Percentiles rank a stretch among this genome's conserved stretches.
Conservation (phyloP, 2,797 vertebrate species). For the Lycodopsis pacificus region DNA sequence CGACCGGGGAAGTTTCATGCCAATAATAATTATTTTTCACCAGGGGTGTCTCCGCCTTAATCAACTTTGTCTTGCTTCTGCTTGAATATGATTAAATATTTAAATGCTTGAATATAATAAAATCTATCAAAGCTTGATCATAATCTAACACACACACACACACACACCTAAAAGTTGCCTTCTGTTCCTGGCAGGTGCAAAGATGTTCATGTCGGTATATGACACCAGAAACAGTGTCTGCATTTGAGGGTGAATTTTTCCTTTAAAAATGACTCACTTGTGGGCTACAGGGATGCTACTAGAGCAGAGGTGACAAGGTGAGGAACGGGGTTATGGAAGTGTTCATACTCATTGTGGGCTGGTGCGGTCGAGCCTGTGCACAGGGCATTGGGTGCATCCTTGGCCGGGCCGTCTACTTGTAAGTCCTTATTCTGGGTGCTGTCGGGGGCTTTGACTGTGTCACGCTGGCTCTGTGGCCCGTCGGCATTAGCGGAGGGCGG, state of each 20-base stretch:
- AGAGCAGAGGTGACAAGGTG: conserved; percentile 66
- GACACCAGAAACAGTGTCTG: not conserved
- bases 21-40: too few relatives aligned
- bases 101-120: not conserved
- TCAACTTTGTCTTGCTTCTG: too few relatives aligned
- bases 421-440: conserved; percentile 86
- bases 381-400: conserved; percentile 90
- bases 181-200: not conserved
- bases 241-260: conserved; percentile 30
- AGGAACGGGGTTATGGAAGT: conserved; percentile 81
- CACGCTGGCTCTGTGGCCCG: conserved; percentile 78
- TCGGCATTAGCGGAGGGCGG: conserved; percentile 53
- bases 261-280: conserved; percentile 1
- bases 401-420: conserved; percentile 92
- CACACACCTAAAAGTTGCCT: not conserved
- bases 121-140: not conserved
- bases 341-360: conserved; percentile 95
- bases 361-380: conserved; percentile 87
- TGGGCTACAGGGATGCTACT: conserved; percentile 54
- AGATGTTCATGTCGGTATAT: not conserved
- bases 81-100: not conserved
- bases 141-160: too few relatives aligned
- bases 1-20: too few relatives aligned
- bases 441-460: conserved; percentile 77
- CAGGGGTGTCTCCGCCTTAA: too few relatives aligned